Evolutionary conservation across 53 echinoderm and acorn worm species (phyloP), one percentile per base, ranked within the genome.

Genomic region (Hippasteria phrygiana): DNA sequence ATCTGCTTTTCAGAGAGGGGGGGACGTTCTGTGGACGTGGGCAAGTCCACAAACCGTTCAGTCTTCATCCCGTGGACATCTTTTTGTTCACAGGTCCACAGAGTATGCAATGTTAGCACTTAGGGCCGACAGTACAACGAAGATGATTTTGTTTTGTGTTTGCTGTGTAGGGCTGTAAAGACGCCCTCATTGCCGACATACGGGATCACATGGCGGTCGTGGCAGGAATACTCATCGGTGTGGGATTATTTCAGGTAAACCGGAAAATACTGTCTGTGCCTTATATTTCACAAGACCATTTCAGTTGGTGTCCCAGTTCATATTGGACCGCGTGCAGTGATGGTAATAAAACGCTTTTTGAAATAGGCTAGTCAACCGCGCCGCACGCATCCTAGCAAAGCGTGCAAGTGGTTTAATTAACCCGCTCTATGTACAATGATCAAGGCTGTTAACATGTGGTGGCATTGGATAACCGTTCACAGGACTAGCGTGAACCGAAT

Each of bases 211-310:
- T 83, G 18, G 81, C 72, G 14, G 62, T 41, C 0, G 42, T 90
- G 18, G 82, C 70, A 14, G 82, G 62, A 4, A 74, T 83, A 31
- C 83, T 71, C 1, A 74, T 83, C 33, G 77, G 83, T 6, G 46
- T 90, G 33, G 83, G 62, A 18, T 17, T 90, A 28, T 90, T 82
- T 66, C 83, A 90, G 84, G 83, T 83, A 83, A 81, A 62, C 20
- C 9, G 26, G 28, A 29, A 17, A 65, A 27, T 5, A 6, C 29
- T 65, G 2, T 3, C 64, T 7, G 13, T 28, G 5, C 65, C 65
- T 28, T 59, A 18, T 59, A 59, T 10, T 20, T 5, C 29, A 26
- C 65, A 0, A 5, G 28, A 33, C 65, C 4, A 65, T 65, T 7
- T 48, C 48, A 48, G 8, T 11, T 5, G 16, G 54, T 0, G 12